phyloP scores from a whole-genome alignment of 2,113 vertebrate species.

The Burhinus bistriatus region DNA sequence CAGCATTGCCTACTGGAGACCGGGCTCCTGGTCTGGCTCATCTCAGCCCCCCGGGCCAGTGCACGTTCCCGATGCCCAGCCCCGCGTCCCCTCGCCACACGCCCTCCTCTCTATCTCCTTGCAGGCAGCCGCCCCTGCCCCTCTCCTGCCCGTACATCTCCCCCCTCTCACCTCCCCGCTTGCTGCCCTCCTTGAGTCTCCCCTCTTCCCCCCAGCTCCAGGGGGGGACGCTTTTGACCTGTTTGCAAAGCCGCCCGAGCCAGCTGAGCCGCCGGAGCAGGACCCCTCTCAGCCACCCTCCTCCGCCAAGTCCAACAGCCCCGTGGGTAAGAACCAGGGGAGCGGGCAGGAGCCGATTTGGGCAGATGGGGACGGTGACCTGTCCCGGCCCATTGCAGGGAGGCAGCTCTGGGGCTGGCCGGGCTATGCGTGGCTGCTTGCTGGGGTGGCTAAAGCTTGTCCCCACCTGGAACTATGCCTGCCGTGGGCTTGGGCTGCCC shows the following conservation, averaged over 20 bases:
- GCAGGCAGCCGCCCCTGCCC: background rate
- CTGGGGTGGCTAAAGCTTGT: background rate
- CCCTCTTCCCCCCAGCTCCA: conserved; percentile 53
- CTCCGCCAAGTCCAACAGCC: conserved; percentile 73
- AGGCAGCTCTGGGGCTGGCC: background rate
- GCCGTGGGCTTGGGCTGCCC: background rate
- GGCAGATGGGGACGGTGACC: background rate
- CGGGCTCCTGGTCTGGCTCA: background rate
- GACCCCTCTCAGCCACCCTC: conserved; percentile 41
- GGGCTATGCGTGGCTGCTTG: background rate
- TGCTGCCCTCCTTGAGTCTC: conserved; percentile 29
- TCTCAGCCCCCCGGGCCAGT: background rate
- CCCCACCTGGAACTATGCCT: rapidly evolving
- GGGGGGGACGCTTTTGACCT: conserved; percentile 74
- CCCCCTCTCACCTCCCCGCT: background rate
- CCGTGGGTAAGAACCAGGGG: conserved; percentile 78
- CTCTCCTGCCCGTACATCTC: background rate
- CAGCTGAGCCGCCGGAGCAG: conserved; percentile 53
- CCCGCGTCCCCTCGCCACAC: rapidly evolving
- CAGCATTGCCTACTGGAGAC: background rate
- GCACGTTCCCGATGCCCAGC: background rate
- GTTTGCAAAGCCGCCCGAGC: conserved; percentile 74
- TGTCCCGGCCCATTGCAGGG: background rate
- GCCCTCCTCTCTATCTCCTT: background rate
- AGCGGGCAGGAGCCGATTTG: background rate